Evolutionary conservation across 2,797 vertebrate genomes (phyloP).

Genomic region (Picus viridis): DNA sequence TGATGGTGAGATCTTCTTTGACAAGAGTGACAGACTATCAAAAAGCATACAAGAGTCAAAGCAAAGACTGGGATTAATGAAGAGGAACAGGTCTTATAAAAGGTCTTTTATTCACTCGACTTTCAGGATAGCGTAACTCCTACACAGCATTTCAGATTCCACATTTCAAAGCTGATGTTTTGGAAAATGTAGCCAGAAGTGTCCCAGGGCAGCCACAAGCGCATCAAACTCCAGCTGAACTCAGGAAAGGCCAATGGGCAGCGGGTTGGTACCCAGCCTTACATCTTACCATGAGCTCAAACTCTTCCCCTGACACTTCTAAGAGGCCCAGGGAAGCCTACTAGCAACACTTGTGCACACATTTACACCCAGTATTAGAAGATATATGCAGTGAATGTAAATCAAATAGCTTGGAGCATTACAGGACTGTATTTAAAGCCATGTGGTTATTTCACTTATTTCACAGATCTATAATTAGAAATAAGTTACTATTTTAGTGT

Average conservation of each 20-base stretch:
- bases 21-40: no score
- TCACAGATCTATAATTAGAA: background rate
- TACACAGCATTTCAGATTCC: background rate
- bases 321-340: background rate
- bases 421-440: background rate
- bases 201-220: background rate
- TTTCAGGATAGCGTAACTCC: background rate
- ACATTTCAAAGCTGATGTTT: background rate
- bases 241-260: background rate
- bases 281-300: background rate
- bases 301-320: background rate
- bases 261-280: background rate
- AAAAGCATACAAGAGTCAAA: background rate
- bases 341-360: background rate
- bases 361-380: background rate
- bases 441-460: background rate
- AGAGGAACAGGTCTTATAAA: background rate
- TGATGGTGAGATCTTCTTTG: background rate
- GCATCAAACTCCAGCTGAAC: rapidly evolving
- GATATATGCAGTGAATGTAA: background rate
- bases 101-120: background rate
- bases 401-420: background rate
- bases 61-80: background rate
- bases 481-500: background rate
- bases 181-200: rapidly evolving